Evolutionary conservation across 1,140 invertebrate species (phyloP).

Genomic region (Euwallacea fornicatus): DNA sequence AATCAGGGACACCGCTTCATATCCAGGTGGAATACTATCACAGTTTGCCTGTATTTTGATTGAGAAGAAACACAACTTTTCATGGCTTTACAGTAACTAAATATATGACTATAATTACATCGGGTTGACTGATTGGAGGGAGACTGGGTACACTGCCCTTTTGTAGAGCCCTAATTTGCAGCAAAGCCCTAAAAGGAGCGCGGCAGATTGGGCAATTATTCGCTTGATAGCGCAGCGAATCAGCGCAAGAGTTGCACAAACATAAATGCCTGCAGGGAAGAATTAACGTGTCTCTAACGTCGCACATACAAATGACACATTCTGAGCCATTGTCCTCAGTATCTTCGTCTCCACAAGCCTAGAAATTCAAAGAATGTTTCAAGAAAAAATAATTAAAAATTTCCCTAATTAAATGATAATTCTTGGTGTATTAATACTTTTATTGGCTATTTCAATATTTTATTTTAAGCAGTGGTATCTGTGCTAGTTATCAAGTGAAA

Average conservation of each 20-base stretch:
- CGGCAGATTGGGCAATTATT: slow-evolving; percentile 99
- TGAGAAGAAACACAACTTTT: not conserved
- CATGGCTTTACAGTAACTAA: not conserved
- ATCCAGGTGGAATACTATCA: slow-evolving; percentile 89
- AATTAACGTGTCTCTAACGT: slow-evolving; percentile 95
- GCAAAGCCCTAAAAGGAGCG: slow-evolving; percentile 92
- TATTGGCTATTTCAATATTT: no score
- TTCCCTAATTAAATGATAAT: slow-evolving; percentile 17
- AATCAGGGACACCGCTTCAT: slow-evolving; percentile 93
- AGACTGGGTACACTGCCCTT: slow-evolving; percentile 65
- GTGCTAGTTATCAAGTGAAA: no score
- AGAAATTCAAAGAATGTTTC: slow-evolving; percentile 18
- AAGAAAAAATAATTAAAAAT: not conserved
- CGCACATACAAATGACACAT: slow-evolving; percentile 99
- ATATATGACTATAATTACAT: slow-evolving; percentile 51
- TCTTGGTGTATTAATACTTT: not conserved
- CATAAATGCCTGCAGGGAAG: slow-evolving; percentile 97
- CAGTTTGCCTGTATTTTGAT: slow-evolving; percentile 53
- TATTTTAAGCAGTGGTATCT: no score
- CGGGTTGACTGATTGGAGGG: slow-evolving; percentile 57
- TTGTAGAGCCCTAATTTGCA: slow-evolving; percentile 94
- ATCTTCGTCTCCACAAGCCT: slow-evolving; percentile 79
- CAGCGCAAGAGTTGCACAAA: slow-evolving; percentile 95
- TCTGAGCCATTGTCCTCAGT: slow-evolving; percentile 95
- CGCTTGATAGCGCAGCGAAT: slow-evolving; percentile 94